Conservation (phyloP, 2,888 invertebrate genomes). For the Holacanthella duospinosa region DNA sequence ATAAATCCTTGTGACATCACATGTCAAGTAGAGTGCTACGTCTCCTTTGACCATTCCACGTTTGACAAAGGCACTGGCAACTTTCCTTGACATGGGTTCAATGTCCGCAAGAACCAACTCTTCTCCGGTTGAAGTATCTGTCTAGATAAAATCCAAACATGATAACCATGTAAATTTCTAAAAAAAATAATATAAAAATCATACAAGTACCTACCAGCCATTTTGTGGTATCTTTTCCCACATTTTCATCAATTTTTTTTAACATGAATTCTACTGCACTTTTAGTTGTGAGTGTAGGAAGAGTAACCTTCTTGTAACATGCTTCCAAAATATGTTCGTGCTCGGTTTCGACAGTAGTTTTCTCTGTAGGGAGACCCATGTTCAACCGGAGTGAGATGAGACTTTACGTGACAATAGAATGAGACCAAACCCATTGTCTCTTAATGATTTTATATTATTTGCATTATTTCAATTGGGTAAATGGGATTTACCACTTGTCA, state of each 20-base stretch:
- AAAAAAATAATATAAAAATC: neutral
- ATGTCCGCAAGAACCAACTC: conserved; percentile 25
- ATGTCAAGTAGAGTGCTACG: conserved; percentile 29
- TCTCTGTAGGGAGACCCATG: no score
- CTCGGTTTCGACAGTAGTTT: no score
- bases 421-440: no score
- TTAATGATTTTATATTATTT: no score
- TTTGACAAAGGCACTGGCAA: conserved; percentile 29
- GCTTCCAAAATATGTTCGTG: neutral
- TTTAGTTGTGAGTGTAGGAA: conserved; percentile 24
- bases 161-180: conserved; percentile 8
- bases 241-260: conserved; percentile 22
- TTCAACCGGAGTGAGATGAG: no score
- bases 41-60: conserved; percentile 32
- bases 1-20: conserved; percentile 33
- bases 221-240: conserved; percentile 18
- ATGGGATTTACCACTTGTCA: no score
- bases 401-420: no score
- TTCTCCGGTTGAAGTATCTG: conserved; percentile 28
- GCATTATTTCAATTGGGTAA: no score
- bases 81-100: conserved; percentile 22
- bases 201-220: conserved; percentile 28
- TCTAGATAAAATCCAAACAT: no score
- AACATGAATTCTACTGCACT: conserved; percentile 25
- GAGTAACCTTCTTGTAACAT: neutral